Evolutionary conservation across 2,797 vertebrate species (phyloP).

Genomic region (Falco biarmicus): DNA sequence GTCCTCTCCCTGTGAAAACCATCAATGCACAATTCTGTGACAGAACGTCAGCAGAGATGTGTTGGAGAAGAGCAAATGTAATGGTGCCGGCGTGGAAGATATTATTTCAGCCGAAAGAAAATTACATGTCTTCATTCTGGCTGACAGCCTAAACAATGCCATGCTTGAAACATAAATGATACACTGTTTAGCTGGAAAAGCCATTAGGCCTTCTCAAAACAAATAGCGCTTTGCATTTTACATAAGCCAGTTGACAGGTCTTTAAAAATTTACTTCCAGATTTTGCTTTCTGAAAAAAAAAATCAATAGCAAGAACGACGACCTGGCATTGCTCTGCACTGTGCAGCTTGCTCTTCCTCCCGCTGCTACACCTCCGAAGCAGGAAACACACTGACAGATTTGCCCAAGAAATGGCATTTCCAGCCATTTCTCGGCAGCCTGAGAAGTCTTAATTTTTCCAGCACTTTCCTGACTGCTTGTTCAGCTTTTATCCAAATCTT

Average conservation of each 20-base stretch:
- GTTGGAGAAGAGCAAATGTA: not conserved
- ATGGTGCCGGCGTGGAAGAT: not conserved
- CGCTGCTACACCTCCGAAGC: not conserved
- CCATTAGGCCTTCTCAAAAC: not conserved
- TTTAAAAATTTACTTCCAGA: not conserved
- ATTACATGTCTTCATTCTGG: constrained; percentile 55
- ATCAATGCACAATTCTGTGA: constrained; percentile 2
- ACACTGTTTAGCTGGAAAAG: constrained; percentile 25
- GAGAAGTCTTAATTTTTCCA: not conserved
- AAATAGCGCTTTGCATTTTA: constrained; percentile 7
- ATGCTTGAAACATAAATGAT: constrained; percentile 56
- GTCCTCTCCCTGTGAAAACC: constrained; percentile 2
- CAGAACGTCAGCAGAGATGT: not conserved
- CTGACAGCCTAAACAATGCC: constrained; percentile 69
- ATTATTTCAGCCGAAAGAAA: constrained; percentile 50
- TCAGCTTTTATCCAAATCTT: not conserved
- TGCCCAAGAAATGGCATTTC: not conserved
- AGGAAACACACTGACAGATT: not conserved
- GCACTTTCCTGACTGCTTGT: not conserved
- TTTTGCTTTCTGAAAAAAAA: not conserved
- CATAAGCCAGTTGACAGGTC: constrained; percentile 8
- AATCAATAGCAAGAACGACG: not conserved
- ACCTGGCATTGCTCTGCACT: not conserved
- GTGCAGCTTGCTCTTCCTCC: not conserved
- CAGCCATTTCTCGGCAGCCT: not conserved